These are phyloP conservation scores for Ooceraea biroi DNA, from an alignment of 1,140 invertebrate species.

Conservation along the genomic window DNA sequence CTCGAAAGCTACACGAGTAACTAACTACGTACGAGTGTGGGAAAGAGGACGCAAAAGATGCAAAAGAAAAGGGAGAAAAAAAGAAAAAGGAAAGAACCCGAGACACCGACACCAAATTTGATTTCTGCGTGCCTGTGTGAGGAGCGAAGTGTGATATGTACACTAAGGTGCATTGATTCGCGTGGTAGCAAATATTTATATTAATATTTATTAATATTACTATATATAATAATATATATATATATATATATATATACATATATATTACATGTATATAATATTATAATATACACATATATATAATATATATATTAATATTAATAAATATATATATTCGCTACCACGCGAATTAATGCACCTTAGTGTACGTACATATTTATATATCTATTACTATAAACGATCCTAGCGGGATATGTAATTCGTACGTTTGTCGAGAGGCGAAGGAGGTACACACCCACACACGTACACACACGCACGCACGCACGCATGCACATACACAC, in stretches of 20 bases:
- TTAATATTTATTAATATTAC: no score
- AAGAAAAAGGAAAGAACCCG: not conserved
- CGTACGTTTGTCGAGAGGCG: conserved; percentile 63
- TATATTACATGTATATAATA: no score
- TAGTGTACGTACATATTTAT: conserved; percentile 68
- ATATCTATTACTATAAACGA: conserved; percentile 72
- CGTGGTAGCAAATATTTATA: no score
- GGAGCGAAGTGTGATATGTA: conserved; percentile 51
- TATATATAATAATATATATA: no score
- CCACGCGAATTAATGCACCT: no score
- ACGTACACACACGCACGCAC: no score
- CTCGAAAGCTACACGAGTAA: not conserved
- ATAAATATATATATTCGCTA: no score
- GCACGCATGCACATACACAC: no score
- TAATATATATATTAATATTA: no score
- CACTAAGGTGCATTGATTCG: no score
- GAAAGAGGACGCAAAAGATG: not conserved
- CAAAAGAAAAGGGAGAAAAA: not conserved
- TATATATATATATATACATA: no score
- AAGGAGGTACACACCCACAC: conserved; percentile 35
- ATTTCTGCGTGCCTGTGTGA: conserved; percentile 54
- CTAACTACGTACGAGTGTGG: conserved; percentile 12
- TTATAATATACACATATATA: no score
- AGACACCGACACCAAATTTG: conserved; percentile 41
- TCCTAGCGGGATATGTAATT: conserved; percentile 63